Evolutionary conservation across 2,113 vertebrate species (phyloP), one percentile per base, ranked within the genome.

Genomic region (Plecotus auritus): DNA sequence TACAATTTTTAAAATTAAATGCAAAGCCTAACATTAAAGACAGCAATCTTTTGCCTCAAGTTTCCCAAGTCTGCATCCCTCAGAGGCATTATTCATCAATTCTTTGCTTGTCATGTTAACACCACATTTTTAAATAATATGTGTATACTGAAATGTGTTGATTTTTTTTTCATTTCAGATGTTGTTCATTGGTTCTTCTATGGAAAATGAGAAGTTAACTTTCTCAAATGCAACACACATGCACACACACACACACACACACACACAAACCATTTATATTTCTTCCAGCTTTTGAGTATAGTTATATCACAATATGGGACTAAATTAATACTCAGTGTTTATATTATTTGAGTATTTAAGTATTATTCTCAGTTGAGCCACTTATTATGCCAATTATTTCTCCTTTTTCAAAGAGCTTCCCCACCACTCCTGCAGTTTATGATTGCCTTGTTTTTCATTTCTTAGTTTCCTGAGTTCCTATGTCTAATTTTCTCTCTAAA

Each of bases 1-100:
- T 66, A 72, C 8, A 70, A n/a, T 66, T 88, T 83, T 80, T n/a
- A 86, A 90, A 91, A 45, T 69, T 40, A 94, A 85, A 82, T 91
- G 0, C 14, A 86, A 85, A 3, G 0, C 45, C 66, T 95, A 78
- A 64, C 56, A 64, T 95, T 94, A 83, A 91, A 30, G 1, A 72
- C 30, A 91, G 18, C 42, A 47, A 13, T 59, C 20, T 95, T 93
- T 88, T 80, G 0, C 30, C 9, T 22, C 40, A 37, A 7, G 5
- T 78, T 28, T 78, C 17, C 35, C 78, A 77, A 28, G n/a, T 73
- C 7, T 88, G 37, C 12, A 18, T 82, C 45, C 23, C 66, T 92
- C 64, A 49, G 35, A 88, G 23, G 7, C n/a, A 64, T 59, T 59
- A 30, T 54, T 37, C 11, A 32, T 35, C 28, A 69, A n/a, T 81